These are phyloP conservation scores for Lophotis ruficrista DNA, from an alignment of 2,113 vertebrate species.

Conservation along the genomic window DNA sequence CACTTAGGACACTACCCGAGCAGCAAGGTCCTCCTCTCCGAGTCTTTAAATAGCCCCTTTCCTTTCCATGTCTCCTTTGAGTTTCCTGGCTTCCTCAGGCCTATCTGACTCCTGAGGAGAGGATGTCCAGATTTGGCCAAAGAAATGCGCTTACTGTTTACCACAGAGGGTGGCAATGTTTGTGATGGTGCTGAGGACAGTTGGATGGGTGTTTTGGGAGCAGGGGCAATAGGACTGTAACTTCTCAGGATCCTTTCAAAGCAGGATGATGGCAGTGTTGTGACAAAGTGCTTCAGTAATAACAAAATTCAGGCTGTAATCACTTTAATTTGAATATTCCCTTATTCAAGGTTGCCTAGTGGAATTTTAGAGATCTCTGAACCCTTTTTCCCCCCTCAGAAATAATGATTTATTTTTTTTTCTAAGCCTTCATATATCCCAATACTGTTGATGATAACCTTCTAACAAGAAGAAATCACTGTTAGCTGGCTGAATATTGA, in stretches of 20 bases:
- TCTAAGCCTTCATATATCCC: not conserved
- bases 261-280: not conserved
- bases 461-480: not conserved
- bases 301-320: not conserved
- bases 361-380: not conserved
- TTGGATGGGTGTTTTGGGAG: not conserved
- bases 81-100: slow-evolving; percentile 8
- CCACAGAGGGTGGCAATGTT: not conserved
- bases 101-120: not conserved
- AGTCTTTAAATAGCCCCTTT: slow-evolving; percentile 64
- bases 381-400: not conserved
- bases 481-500: slow-evolving; percentile 14
- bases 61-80: not conserved
- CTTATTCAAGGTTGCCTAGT: not conserved
- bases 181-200: not conserved
- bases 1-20: slow-evolving; percentile 52
- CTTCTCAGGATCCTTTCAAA: not conserved
- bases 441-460: not conserved
- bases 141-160: not conserved
- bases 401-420: not conserved
- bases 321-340: not conserved
- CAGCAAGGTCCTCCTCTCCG: not conserved
- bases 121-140: not conserved
- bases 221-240: not conserved
- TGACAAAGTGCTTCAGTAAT: not conserved